These are phyloP conservation scores for Plumapathes pennacea DNA, from an alignment of 92 coral and sea anemone genomes.

Conservation along the genomic window DNA sequence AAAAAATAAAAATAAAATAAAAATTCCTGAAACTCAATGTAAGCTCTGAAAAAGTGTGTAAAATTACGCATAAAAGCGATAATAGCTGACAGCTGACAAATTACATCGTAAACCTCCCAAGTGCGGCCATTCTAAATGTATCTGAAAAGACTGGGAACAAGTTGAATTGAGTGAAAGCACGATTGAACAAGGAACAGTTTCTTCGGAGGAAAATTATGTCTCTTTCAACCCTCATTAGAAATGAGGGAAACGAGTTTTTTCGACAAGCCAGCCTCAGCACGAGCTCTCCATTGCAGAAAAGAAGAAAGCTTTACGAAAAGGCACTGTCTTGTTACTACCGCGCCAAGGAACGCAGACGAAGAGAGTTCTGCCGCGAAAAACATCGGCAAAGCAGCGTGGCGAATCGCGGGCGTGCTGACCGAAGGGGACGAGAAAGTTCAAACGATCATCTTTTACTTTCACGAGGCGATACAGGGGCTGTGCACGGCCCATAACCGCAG, in stretches of 20 bases:
- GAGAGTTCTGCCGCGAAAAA: slow-evolving; percentile 78
- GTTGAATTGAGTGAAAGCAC: too few species aligned
- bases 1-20: too few species aligned
- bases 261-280: slow-evolving; percentile 9
- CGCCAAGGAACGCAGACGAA: slow-evolving; percentile 40
- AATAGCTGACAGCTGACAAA: too few species aligned
- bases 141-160: too few species aligned
- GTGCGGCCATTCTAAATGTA: too few species aligned
- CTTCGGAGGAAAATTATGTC: too few species aligned
- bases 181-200: too few species aligned
- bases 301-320: slow-evolving; percentile 10
- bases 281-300: neutral
- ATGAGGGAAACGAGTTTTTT: slow-evolving; percentile 26
- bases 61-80: too few species aligned
- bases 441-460: slow-evolving; percentile 52
- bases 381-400: slow-evolving; percentile 82
- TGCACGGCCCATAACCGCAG: slow-evolving; percentile 51
- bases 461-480: slow-evolving; percentile 66
- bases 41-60: too few species aligned
- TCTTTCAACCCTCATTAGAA: slow-evolving; percentile 6
- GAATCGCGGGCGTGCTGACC: slow-evolving; percentile 38
- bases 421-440: slow-evolving; percentile 32
- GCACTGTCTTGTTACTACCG: slow-evolving; percentile 21
- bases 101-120: too few species aligned
- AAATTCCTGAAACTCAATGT: too few species aligned